Evolutionary conservation across 2,888 invertebrate species (phyloP).

Genomic region (Diloba caeruleocephala): DNA sequence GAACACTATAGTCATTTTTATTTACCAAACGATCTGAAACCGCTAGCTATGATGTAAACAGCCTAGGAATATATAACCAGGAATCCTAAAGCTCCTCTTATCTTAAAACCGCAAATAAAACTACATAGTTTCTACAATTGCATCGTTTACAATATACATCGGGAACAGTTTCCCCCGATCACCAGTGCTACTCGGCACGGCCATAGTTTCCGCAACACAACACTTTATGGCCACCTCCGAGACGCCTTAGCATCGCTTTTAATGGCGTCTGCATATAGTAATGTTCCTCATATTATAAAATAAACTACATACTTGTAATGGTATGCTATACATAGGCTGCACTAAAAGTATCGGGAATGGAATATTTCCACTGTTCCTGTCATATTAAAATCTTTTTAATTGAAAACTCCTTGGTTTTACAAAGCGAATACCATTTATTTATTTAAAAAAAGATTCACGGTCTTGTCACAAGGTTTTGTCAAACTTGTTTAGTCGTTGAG

Average conservation of each 20-base stretch:
- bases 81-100: neutral
- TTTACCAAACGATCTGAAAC: too few species aligned
- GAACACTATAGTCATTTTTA: too few species aligned
- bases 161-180: conserved; percentile 22
- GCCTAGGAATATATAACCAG: too few species aligned
- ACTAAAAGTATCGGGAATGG: too few species aligned
- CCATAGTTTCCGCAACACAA: conserved; percentile 78
- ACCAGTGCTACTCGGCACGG: conserved; percentile 19
- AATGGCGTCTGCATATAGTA: conserved; percentile 51
- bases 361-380: too few species aligned
- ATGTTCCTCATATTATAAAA: conserved; percentile 7
- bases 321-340: neutral
- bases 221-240: conserved; percentile 73
- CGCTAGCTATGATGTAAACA: too few species aligned
- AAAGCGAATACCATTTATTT: too few species aligned
- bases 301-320: conserved; percentile 9
- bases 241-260: conserved; percentile 61
- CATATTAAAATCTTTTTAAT: too few species aligned
- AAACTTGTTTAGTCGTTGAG: too few species aligned
- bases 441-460: too few species aligned
- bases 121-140: conserved; percentile 13
- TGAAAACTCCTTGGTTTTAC: too few species aligned
- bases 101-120: neutral
- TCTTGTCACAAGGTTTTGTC: too few species aligned
- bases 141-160: conserved; percentile 20